phyloP scores from a whole-genome alignment of 2,888 invertebrate genomes.

The Drosophila anomalata region DNA sequence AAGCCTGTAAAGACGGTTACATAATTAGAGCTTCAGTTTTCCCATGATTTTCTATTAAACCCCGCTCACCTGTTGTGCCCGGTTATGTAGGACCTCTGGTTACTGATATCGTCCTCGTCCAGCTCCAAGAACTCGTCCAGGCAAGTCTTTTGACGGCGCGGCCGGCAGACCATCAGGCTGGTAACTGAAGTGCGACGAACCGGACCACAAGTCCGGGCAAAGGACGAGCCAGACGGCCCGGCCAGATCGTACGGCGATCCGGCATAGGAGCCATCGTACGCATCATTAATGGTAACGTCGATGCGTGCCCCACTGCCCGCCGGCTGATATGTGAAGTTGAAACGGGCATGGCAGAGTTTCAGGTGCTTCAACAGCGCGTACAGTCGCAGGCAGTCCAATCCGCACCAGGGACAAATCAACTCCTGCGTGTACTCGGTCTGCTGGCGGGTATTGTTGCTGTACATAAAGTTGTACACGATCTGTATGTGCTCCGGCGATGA shows the following conservation, averaged over 20 bases:
- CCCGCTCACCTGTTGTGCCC: constrained; percentile 91
- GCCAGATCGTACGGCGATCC: constrained; percentile 96
- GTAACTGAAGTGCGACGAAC: constrained; percentile 87
- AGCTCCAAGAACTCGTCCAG: constrained; percentile 94
- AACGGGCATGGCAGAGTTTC: constrained; percentile 96
- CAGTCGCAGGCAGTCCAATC: constrained; percentile 93
- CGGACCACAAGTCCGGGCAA: constrained; percentile 87
- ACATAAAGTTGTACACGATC: constrained; percentile 97
- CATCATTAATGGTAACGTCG: constrained; percentile 97
- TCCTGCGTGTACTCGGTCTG: constrained; percentile 98
- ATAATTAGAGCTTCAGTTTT: neutral
- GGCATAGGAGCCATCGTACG: constrained; percentile 97
- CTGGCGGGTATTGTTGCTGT: constrained; percentile 96
- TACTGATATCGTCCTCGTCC: constrained; percentile 93
- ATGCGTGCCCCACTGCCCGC: constrained; percentile 90
- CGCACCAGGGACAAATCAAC: constrained; percentile 98
- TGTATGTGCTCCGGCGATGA: constrained; percentile 86
- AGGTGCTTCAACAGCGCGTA: constrained; percentile 96
- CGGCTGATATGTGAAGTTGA: constrained; percentile 92
- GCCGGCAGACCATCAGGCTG: constrained; percentile 87
- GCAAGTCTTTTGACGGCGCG: constrained; percentile 85
- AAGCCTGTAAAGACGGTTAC: constrained; percentile 84
- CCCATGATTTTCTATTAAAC: neutral
- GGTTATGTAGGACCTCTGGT: constrained; percentile 94
- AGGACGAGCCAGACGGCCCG: constrained; percentile 89